phyloP scores from a whole-genome alignment of 1,140 invertebrate species.

The Campodea augens region DNA sequence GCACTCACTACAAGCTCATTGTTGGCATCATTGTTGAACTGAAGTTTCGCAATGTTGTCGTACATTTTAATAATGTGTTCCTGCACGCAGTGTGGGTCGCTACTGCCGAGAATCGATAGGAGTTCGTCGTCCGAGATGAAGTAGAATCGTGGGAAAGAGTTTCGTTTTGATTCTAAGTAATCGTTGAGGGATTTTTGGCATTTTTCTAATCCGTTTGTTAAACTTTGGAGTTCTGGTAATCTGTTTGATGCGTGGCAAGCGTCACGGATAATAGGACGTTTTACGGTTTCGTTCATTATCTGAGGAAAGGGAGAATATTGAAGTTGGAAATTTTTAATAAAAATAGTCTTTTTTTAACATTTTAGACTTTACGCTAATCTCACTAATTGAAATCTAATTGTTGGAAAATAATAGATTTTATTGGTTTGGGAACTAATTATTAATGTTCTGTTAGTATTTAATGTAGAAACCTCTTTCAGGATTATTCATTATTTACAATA shows the following conservation, averaged over 20 bases:
- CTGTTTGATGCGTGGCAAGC: constrained; percentile 51
- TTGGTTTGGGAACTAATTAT: too few relatives aligned
- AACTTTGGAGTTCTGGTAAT: constrained; percentile 45
- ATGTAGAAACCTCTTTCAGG: too few relatives aligned
- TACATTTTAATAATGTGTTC: constrained; percentile 92
- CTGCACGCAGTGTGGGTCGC: constrained; percentile 58
- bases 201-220: constrained; percentile 55
- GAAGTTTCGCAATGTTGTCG: constrained; percentile 62
- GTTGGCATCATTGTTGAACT: constrained; percentile 37
- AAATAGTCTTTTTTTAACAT: too few relatives aligned
- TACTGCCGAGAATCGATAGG: constrained; percentile 69
- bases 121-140: constrained; percentile 86
- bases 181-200: constrained; percentile 81
- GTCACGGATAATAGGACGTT: constrained; percentile 49
- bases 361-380: too few relatives aligned
- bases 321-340: too few relatives aligned
- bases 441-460: too few relatives aligned
- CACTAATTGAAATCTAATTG: too few relatives aligned
- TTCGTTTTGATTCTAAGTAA: constrained; percentile 68
- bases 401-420: too few relatives aligned
- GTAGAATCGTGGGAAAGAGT: constrained; percentile 73
- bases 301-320: too few relatives aligned
- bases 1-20: constrained; percentile 44
- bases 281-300: constrained; percentile 65
- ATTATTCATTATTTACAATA: too few relatives aligned